phyloP scores from a whole-genome alignment of 2,797 vertebrate genomes.

The Silurus aristotelis region DNA sequence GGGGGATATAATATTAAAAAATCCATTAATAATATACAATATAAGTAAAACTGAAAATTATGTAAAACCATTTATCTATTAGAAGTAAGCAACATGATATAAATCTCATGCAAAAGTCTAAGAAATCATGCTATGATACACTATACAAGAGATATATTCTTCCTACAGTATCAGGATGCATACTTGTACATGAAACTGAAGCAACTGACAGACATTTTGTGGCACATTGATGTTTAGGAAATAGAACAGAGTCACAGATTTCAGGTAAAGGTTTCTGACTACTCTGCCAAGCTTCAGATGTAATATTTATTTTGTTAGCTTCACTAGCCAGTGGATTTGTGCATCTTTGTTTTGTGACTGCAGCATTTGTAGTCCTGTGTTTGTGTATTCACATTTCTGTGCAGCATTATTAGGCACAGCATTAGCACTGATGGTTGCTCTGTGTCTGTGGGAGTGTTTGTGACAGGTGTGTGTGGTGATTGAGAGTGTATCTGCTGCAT shows the following conservation, averaged over 20 bases:
- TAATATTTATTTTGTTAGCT: conserved; percentile 14
- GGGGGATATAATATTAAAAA: not conserved
- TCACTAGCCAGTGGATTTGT: conserved; percentile 9
- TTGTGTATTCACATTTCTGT: conserved; percentile 18
- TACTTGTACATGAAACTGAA: not conserved
- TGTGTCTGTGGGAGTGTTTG: conserved; percentile 41
- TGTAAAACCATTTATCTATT: not conserved
- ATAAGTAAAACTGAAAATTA: not conserved
- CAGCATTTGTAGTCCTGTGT: conserved; percentile 5
- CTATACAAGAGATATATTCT: not conserved
- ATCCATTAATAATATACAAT: not conserved
- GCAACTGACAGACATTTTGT: conserved; percentile 7
- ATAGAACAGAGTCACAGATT: not conserved
- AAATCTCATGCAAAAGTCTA: not conserved
- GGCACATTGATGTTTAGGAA: not conserved
- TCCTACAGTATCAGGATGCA: not conserved
- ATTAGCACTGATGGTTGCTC: conserved; percentile 26
- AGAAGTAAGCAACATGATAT: not conserved
- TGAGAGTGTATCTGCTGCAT: conserved; percentile 46
- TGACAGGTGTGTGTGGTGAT: conserved; percentile 52
- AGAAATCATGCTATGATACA: not conserved
- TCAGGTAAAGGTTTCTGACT: not conserved
- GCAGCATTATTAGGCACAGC: conserved; percentile 26
- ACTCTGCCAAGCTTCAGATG: conserved; percentile 6
- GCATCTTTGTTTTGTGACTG: not conserved